Evolutionary conservation across 2,113 vertebrate genomes (phyloP), one percentile per base, ranked within the genome.

Genomic region (Amphiprion ocellaris): DNA sequence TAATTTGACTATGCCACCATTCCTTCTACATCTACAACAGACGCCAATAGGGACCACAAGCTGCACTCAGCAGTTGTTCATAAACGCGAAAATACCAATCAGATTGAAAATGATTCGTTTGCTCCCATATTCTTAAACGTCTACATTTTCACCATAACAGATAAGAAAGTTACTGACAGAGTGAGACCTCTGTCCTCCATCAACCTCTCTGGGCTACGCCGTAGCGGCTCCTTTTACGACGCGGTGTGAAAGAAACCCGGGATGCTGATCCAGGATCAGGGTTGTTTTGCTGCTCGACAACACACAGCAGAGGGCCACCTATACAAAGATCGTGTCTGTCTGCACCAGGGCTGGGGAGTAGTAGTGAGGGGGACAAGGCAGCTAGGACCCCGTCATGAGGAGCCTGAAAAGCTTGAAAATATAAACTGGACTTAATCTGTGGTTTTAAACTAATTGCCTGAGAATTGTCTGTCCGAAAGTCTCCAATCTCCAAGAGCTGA

Each of bases 211-310:
- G 73, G 14, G 69, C 75, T n/a, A 82, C 69, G 82, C 77, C 53
- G 77, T 47, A 76, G 72, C 55, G 71, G 58, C 87, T 93, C 86
- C 72, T 79, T 79, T 90, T 79, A 77, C 79, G 72, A 81, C 46
- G 24, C 65, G 79, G 90, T 66, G 55, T n/a, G 60, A 68, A 16
- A 49, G 67, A 91, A 94, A 94, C 19, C 46, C 69, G 44, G 94
- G 87, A 68, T 6, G 16, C 4, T 1, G 68, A 41, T 90, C 88
- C 88, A 53, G 90, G 87, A 93, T 90, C 77, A 16, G 91, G 86
- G 60, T 91, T 93, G 91, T 93, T 93, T 91, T 92, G 74, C 77
- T 78, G 30, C 72, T 82, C 26, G 75, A 28, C 41, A 54, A 79
- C 5, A 70, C 76, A 23, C 62, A 23, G 46, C 56, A 4, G 26